Conservation (phyloP, 2,113 vertebrate genomes). For the Nematolebias whitei region DNA sequence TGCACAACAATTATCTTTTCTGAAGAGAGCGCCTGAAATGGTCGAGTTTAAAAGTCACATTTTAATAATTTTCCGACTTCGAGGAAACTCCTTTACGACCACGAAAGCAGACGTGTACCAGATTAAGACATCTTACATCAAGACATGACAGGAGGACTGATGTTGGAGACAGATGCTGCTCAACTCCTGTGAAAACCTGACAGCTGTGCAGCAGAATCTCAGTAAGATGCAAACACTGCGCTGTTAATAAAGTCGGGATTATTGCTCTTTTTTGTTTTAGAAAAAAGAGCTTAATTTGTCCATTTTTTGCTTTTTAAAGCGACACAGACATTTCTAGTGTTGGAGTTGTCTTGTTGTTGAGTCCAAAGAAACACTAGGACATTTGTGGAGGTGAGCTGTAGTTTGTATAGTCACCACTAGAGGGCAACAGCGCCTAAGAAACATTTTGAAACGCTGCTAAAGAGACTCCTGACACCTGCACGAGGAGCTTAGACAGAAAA, state of each 20-base stretch:
- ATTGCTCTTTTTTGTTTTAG: background rate
- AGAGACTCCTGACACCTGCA: constrained; percentile 48
- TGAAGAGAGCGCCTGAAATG: constrained; percentile 6
- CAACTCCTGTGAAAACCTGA: constrained; percentile 44
- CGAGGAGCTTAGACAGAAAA: constrained; percentile 31
- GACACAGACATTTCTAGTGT: background rate
- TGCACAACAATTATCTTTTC: constrained; percentile 15
- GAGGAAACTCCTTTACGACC: constrained; percentile 37
- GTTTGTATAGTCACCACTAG: constrained; percentile 68
- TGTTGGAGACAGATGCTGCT: constrained; percentile 50
- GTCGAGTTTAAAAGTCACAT: background rate
- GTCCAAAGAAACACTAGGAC: background rate
- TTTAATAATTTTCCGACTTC: constrained; percentile 13
- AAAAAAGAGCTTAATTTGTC: background rate
- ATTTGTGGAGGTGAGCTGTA: constrained; percentile 4
- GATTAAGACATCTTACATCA: constrained; percentile 58
- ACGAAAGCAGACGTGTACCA: constrained; percentile 31
- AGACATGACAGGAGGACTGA: constrained; percentile 46
- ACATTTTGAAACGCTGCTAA: constrained; percentile 54
- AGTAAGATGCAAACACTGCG: constrained; percentile 39
- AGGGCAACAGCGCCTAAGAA: constrained; percentile 71
- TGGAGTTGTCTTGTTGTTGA: constrained; percentile 11
- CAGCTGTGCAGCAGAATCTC: constrained; percentile 41
- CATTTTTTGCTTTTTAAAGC: background rate
- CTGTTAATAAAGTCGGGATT: constrained; percentile 16